phyloP scores from a whole-genome alignment of 2,888 invertebrate species.

The Drosophila meridionalis region DNA sequence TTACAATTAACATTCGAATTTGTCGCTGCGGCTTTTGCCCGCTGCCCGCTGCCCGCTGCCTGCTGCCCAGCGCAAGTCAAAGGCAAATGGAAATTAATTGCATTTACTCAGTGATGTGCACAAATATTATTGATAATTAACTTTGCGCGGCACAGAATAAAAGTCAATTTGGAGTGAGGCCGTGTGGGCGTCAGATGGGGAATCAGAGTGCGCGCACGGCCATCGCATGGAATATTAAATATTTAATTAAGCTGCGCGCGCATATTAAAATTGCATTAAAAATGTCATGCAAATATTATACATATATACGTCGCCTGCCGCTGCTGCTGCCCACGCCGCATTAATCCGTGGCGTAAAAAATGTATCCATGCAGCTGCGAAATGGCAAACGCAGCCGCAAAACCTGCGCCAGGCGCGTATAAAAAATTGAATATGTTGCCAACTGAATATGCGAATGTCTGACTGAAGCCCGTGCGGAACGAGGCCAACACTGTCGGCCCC shows the following conservation, averaged over 20 bases:
- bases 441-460: constrained; percentile 42
- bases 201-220: constrained; percentile 10
- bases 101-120: constrained; percentile 52
- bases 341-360: constrained; percentile 54
- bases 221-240: constrained; percentile 57
- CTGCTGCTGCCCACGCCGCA: constrained; percentile 23
- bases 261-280: constrained; percentile 78
- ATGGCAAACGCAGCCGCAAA: constrained; percentile 32
- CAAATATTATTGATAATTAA: constrained; percentile 62
- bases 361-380: constrained; percentile 21
- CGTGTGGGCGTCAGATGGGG: neutral
- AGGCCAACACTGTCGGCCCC: constrained; percentile 6
- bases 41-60: neutral
- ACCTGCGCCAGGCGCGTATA: constrained; percentile 41
- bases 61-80: constrained; percentile 15
- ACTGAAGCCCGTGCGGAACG: constrained; percentile 32
- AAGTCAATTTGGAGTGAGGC: constrained; percentile 24
- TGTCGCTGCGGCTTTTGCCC: constrained; percentile 1
- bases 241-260: constrained; percentile 77
- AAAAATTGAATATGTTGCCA: constrained; percentile 62
- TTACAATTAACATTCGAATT: constrained; percentile 4
- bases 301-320: constrained; percentile 12
- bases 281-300: constrained; percentile 49
- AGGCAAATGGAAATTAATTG: constrained; percentile 38
- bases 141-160: constrained; percentile 39